Percentiles rank a stretch among this genome's conserved stretches.
These are phyloP conservation scores for Callaeas wilsoni DNA, from an alignment of 2,113 vertebrate species.

Conservation along the genomic window DNA sequence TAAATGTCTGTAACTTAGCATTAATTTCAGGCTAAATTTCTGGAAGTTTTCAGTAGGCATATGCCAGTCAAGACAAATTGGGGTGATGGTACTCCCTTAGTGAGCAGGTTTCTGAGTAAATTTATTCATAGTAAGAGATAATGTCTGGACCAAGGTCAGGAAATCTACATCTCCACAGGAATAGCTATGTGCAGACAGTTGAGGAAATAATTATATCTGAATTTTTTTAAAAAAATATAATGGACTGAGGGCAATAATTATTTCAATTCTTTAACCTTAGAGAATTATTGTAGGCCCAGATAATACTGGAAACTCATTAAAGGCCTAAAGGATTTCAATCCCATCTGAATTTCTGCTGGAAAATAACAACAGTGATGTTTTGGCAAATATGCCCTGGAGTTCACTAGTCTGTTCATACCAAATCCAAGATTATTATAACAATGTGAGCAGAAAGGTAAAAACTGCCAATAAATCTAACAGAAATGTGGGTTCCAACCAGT, in stretches of 20 bases:
- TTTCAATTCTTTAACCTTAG: constrained; percentile 60
- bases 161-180: constrained; percentile 54
- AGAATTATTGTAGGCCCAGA: constrained; percentile 46
- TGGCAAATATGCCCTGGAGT: neutral
- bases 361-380: constrained; percentile 44
- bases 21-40: constrained; percentile 42
- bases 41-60: constrained; percentile 42
- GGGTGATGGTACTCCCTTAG: constrained; percentile 44
- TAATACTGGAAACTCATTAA: constrained; percentile 70
- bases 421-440: neutral
- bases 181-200: constrained; percentile 23
- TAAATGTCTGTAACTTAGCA: neutral
- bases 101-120: constrained; percentile 47
- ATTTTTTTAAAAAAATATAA: neutral
- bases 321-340: constrained; percentile 50
- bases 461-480: neutral
- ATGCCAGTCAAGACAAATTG: constrained; percentile 57
- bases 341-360: constrained; percentile 31
- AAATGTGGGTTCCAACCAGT: neutral
- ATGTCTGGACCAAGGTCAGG: constrained; percentile 63
- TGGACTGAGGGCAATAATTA: constrained; percentile 57
- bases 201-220: constrained; percentile 67
- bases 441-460: neutral
- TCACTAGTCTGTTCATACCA: neutral
- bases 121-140: constrained; percentile 67